Conservation (phyloP, 2,113 vertebrate species). For the Riparia riparia region DNA sequence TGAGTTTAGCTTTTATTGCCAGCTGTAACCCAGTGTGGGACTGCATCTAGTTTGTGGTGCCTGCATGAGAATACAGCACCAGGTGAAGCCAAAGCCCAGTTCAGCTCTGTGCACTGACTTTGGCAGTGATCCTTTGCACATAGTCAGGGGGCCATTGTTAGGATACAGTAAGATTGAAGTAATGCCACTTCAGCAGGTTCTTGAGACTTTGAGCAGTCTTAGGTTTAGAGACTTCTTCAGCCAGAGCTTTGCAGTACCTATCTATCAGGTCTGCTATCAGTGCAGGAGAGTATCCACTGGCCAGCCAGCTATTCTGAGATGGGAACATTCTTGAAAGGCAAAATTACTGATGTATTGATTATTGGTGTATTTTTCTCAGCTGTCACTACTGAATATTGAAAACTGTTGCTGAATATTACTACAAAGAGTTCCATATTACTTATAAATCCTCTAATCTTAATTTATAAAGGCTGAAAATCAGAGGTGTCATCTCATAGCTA, state of each 20-base stretch:
- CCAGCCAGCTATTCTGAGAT: not conserved
- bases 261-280: not conserved
- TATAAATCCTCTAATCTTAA: not conserved
- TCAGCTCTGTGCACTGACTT: not conserved
- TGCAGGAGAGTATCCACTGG: not conserved
- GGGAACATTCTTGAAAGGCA: not conserved
- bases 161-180: not conserved
- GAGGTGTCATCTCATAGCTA: not conserved
- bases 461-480: not conserved
- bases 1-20: not conserved
- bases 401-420: not conserved
- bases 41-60: not conserved
- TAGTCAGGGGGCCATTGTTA: not conserved
- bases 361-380: too few relatives aligned
- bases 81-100: not conserved
- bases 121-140: not conserved
- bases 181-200: accelerated
- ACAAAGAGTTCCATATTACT: not conserved
- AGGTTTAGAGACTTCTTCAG: not conserved
- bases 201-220: not conserved
- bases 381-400: not conserved
- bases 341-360: not conserved
- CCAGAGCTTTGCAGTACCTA: not conserved
- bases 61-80: not conserved
- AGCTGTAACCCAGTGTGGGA: not conserved